A percentile compares a stretch with the other conserved stretches of the same genome.
phyloP scores from a whole-genome alignment of 2,113 vertebrate species.

The Alethe diademata region DNA sequence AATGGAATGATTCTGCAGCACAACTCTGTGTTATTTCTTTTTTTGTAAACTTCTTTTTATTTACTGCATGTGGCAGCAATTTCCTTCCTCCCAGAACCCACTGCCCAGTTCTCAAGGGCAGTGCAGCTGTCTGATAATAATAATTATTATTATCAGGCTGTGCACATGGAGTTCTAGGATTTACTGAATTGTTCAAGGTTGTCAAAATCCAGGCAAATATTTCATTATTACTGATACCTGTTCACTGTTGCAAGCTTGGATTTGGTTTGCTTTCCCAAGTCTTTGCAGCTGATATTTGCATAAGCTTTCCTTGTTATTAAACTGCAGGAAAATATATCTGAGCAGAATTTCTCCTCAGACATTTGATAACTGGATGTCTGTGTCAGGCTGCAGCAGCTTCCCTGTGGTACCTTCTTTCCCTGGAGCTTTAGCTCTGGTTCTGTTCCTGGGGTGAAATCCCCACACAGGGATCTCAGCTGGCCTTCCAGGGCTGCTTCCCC shows the following conservation, averaged over 20 bases:
- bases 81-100: constrained; percentile 35
- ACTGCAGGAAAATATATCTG: not conserved
- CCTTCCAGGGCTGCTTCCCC: not conserved
- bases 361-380: not conserved
- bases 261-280: not conserved
- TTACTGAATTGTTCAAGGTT: not conserved
- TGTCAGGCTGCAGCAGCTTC: not conserved
- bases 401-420: not conserved
- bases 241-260: not conserved
- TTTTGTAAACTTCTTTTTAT: constrained; percentile 5
- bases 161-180: not conserved
- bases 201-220: not conserved
- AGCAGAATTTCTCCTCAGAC: not conserved
- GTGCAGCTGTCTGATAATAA: not conserved
- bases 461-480: not conserved
- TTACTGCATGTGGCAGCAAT: constrained; percentile 53
- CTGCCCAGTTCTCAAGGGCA: constrained; percentile 22
- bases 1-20: constrained; percentile 53
- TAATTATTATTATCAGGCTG: not conserved
- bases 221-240: not conserved
- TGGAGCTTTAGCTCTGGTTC: not conserved
- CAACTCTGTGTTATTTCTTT: not conserved
- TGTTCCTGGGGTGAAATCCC: not conserved
- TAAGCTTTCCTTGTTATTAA: not conserved
- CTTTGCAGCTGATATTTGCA: not conserved